Conservation (phyloP, 2,797 vertebrate species). For the Anomalospiza imberbis region DNA sequence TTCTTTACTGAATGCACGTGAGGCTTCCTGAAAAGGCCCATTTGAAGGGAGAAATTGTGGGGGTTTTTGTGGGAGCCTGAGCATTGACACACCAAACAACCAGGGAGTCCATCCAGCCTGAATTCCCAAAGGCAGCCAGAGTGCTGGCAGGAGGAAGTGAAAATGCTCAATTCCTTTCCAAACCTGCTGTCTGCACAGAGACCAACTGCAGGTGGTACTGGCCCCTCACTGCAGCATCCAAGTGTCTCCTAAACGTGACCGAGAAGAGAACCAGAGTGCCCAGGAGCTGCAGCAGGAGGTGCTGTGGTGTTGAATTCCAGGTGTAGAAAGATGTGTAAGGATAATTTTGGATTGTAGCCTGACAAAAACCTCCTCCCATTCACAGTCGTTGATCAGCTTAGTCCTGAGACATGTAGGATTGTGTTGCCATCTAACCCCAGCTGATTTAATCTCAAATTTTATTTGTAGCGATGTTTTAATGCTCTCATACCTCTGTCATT, state of each 20-base stretch:
- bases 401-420: neutral
- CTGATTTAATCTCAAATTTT: neutral
- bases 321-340: neutral
- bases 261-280: neutral
- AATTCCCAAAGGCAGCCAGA: neutral
- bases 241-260: too few species aligned
- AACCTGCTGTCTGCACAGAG: neutral
- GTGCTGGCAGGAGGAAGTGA: neutral
- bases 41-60: neutral
- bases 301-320: neutral
- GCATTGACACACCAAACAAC: neutral
- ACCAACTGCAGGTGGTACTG: neutral
- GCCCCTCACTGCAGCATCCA: neutral
- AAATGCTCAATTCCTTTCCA: neutral
- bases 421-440: neutral
- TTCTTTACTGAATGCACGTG: neutral
- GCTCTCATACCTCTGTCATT: neutral
- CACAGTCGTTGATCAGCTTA: neutral
- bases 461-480: neutral
- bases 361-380: neutral
- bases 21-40: neutral
- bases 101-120: neutral
- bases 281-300: neutral
- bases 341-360: neutral
- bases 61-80: neutral